Conservation (phyloP, 2,888 invertebrate species). For the Sarcophaga subvicina region DNA sequence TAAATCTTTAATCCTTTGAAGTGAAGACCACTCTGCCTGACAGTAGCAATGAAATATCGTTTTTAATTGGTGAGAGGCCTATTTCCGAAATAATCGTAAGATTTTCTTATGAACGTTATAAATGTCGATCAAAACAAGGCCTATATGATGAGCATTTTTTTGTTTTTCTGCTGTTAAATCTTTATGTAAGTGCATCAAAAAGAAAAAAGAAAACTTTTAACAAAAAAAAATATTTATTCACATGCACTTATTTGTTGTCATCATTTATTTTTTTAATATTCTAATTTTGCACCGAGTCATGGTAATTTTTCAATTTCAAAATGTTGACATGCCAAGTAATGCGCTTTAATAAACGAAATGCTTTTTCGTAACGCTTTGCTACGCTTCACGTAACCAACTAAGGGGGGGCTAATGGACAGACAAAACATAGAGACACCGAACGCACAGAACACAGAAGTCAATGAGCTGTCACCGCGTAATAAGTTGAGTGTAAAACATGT, state of each 20-base stretch:
- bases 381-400: background rate
- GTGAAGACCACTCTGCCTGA: no score
- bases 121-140: no score
- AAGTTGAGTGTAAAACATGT: background rate
- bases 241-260: background rate
- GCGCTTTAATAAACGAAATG: conserved; percentile 12
- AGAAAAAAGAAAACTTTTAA: background rate
- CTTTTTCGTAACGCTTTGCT: background rate
- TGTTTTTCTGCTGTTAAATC: background rate
- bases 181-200: background rate
- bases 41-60: no score
- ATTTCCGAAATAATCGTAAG: no score
- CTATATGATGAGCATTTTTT: background rate
- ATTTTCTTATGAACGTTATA: no score
- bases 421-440: background rate
- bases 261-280: background rate
- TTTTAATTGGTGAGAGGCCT: no score
- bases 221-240: background rate
- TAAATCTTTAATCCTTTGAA: no score
- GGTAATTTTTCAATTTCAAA: conserved; percentile 54
- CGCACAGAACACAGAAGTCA: conserved; percentile 15
- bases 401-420: background rate
- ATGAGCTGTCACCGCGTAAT: conserved; percentile 38
- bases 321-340: conserved; percentile 49
- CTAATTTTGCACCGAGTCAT: background rate